Evolutionary conservation across 2,113 vertebrate genomes (phyloP), one percentile per base, ranked within the genome.

Genomic region (Trichechus manatus): DNA sequence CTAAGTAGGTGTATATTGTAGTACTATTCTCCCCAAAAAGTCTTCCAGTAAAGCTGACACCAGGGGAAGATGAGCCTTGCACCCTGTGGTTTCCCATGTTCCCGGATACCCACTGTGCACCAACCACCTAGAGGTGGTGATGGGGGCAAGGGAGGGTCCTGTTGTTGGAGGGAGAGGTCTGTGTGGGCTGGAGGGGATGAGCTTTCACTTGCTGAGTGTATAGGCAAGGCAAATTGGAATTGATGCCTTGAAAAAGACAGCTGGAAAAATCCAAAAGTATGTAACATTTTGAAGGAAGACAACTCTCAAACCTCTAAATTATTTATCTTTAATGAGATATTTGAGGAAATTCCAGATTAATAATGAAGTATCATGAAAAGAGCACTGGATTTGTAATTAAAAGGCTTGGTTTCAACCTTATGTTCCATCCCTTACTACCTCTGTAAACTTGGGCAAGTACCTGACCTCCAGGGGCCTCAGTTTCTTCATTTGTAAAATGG

Each of bases 351-450:
- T 84, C 25, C 9, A 13, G 68, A 93, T 70, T 79, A 72, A 47
- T 36, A 42, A 42, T 13, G 70, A 83, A 11, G 25, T 79, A 22
- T 33, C 59, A 0, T 33, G 89, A n/a, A 68, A 90, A 36, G 59
- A 93, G 29, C 14, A 63, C 7, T 89, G 84, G 23, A 66, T 85
- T 27, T 83, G 78, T 36, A 97, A 90, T 81, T 84, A 77, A 95
- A 97, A 93, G 50, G 92, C 88, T 93, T 53, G 1, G 53, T 85
- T 94, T 93, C 83, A 75, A 89, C 17, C 74, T 23, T 79, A 77
- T 20, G 4, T 66, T 85, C 27, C 39, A 66, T 87, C 17, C 25
- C 25, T 95, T 86, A 70, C 61, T 75, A 72, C 82, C 89, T 93
- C 10, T 47, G 15, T 75, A 33, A 94, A 17, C 44, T 36, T 91